Conservation (phyloP, 2,113 vertebrate species). For the Trochalopteron elliotii region DNA sequence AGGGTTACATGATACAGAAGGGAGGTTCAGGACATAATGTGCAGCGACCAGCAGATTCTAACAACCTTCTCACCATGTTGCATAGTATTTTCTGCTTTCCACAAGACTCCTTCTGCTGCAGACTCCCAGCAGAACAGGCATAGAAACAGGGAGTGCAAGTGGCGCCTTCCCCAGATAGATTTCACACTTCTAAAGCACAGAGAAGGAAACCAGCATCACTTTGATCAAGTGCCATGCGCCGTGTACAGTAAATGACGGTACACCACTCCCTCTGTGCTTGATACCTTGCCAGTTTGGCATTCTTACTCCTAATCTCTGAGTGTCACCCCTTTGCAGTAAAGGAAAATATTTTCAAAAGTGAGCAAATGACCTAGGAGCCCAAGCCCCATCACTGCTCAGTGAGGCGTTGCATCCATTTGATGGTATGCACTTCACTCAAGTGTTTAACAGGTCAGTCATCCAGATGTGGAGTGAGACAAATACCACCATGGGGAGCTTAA, state of each 20-base stretch:
- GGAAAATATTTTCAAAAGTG: not conserved
- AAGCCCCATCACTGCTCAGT: not conserved
- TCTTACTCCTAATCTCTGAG: not conserved
- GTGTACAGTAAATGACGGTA: not conserved
- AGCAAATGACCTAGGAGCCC: not conserved
- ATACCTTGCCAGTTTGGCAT: not conserved
- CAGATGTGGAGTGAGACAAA: not conserved
- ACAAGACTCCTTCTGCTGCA: slow-evolving; percentile 1
- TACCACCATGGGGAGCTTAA: not conserved
- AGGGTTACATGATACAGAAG: not conserved
- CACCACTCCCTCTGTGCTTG: not conserved
- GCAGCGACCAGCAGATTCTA: not conserved
- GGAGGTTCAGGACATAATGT: not conserved
- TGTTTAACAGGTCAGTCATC: not conserved
- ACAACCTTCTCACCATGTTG: not conserved
- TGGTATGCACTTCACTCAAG: not conserved
- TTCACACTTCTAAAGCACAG: slow-evolving; percentile 29
- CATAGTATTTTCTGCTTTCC: not conserved
- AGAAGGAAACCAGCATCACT: not conserved
- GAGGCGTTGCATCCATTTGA: not conserved
- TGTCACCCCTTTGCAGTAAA: not conserved
- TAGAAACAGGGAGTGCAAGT: slow-evolving; percentile 11
- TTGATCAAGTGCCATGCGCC: not conserved
- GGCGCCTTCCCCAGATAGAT: not conserved
- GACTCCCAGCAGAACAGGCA: not conserved